phyloP scores from a whole-genome alignment of 2,888 invertebrate genomes.

The Cheiracanthium punctorium region DNA sequence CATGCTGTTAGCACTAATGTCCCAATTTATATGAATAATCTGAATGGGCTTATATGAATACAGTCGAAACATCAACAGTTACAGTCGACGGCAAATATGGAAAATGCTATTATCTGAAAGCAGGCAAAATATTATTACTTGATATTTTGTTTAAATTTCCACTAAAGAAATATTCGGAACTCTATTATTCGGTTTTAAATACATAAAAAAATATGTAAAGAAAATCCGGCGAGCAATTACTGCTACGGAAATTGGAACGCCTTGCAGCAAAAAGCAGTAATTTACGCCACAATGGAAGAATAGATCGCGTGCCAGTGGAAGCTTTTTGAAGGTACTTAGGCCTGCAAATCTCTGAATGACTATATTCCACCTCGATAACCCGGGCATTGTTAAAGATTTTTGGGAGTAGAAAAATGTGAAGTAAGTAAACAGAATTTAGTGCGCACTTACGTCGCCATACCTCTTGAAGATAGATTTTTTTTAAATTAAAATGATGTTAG shows the following conservation, averaged over 20 bases:
- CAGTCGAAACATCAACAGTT: no score
- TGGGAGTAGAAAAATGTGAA: constrained; percentile 25
- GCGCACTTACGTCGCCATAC: constrained; percentile 43
- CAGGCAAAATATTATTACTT: constrained; percentile 38
- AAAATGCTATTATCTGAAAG: constrained; percentile 30
- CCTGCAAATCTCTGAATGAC: constrained; percentile 57
- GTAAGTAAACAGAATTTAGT: constrained; percentile 35
- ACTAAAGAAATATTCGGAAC: constrained; percentile 46
- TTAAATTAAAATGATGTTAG: no score
- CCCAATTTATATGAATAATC: no score
- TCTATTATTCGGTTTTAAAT: constrained; percentile 38
- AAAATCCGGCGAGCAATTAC: constrained; percentile 45
- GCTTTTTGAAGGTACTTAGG: constrained; percentile 39
- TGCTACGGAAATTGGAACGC: constrained; percentile 51
- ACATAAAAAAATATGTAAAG: constrained; percentile 19
- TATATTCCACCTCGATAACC: constrained; percentile 55
- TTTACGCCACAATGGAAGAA: constrained; percentile 57
- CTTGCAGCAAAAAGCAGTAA: constrained; percentile 53
- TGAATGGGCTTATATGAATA: no score
- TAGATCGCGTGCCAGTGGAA: constrained; percentile 35
- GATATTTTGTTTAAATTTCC: constrained; percentile 49
- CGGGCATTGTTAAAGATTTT: constrained; percentile 44
- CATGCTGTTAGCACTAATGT: no score
- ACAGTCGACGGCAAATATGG: no score
- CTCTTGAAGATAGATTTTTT: no score